These are phyloP conservation scores for Ischnura elegans DNA, from an alignment of 2,888 invertebrate species.

Conservation along the genomic window DNA sequence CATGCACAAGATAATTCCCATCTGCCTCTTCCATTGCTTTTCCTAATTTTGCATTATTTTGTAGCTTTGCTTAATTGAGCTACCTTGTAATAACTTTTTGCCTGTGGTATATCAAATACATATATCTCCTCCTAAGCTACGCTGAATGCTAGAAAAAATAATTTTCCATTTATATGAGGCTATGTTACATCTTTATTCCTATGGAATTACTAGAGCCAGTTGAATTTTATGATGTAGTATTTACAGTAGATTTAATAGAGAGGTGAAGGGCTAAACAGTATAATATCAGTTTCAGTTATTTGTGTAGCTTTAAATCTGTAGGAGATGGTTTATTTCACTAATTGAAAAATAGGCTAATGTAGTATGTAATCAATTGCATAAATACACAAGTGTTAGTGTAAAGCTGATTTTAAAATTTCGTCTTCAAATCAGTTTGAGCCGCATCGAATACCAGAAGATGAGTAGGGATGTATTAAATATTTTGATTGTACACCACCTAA, in stretches of 20 bases:
- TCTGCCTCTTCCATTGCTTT: not conserved
- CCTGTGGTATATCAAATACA: not conserved
- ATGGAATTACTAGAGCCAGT: not conserved
- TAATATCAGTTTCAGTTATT: too few species aligned
- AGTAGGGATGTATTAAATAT: too few species aligned
- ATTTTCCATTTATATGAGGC: not conserved
- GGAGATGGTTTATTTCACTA: too few species aligned
- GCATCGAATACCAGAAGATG: too few species aligned
- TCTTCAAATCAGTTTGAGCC: too few species aligned
- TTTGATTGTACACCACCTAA: too few species aligned
- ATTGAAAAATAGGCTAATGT: too few species aligned
- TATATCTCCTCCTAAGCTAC: not conserved
- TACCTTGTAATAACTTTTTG: not conserved
- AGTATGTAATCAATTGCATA: too few species aligned
- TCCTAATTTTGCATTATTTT: not conserved
- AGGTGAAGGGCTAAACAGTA: too few species aligned
- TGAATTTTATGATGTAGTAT: not conserved
- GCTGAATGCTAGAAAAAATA: not conserved
- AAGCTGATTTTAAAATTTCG: too few species aligned
- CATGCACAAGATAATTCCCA: not conserved
- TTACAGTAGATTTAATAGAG: not conserved
- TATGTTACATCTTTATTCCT: not conserved
- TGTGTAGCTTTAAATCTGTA: too few species aligned
- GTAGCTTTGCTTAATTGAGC: not conserved
- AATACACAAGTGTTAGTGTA: too few species aligned